Base-by-base conservation (phyloP, 2,888 invertebrate genomes). In the Scaptomyza polygonia region DNA sequence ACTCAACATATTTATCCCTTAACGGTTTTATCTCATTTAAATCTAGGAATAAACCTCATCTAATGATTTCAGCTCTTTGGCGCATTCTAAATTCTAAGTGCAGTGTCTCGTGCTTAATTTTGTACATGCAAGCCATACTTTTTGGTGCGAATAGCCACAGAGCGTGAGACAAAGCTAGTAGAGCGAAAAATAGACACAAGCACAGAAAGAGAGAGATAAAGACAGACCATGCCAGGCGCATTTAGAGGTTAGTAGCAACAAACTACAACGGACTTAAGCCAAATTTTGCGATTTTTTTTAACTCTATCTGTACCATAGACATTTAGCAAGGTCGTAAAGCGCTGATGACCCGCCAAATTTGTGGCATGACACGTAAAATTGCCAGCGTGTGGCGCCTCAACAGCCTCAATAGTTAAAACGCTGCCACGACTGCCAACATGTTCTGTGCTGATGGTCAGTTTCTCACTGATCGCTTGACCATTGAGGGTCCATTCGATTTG, bases 401-500 rank as follows among this genome's bases (percentile, higher is more conserved):
- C 94, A 55, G 94, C 93, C 89, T 94, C 94, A 86, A 95, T 94
- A 81, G 94, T 93, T 88, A 95, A 92, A 80, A 94, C 92, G 78
- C 93, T 94, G 86, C 93, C 93, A 85, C 94, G 93, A 83, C 93
- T 92, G 53, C 91, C 90, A 27, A 90, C 90, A 63, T 88, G 86
- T 77, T 93, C 92, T 36, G 94, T 93, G 72, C 93, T 93, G 83
- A 93, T 92, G 92, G 94, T 92, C 91, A 93, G 90, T 40, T 93
- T 93, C 92, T 95, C 95, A 81, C 93, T 92, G 65, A 94, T 82
- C 44, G 74, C 54, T 49, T 84, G 80, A 42, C 78, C 85, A 69
- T 96, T 94, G 84, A 96, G 93, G 69, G 93, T 93, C 97, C 97
- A 97, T 52, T 93, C 93, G 74, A 97, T 94, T 71, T 93, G 93